Base-by-base conservation (phyloP, 2,113 vertebrate genomes). In the Diphyllodes magnificus region DNA sequence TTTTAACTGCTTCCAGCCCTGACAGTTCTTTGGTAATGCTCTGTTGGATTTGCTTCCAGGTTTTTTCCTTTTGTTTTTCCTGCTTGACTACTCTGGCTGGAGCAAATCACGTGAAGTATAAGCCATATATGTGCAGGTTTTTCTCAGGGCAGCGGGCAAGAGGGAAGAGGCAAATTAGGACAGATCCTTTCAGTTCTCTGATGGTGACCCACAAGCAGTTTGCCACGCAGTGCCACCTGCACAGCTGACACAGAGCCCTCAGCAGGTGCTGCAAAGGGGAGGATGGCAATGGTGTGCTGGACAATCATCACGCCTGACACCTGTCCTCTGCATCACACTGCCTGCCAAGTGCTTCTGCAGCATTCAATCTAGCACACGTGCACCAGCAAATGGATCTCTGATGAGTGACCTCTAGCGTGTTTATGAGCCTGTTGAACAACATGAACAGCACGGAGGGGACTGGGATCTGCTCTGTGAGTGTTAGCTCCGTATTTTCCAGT, bases 311-410 rank as follows among this genome's bases (percentile, higher is more conserved):
- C 1, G 8, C 45, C 61, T 75, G n/a, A 35, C 73, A 9, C 31
- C 28, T 77, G 23, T 59, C 22, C 69, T 79, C 7, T 9, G 30
- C 39, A 27, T 30, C 49, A 15, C 30, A 3, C 39, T 33, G 0
- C 56, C 45, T 68, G 39, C 27, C 39, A 2, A 9, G 33, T 11
- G 6, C 16, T 23, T 6, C 65, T 77, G 35, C 37, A 57, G 0
- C 23, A 13, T 20, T 13, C 39, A 2, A 1, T 25, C 40, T 15
- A 13, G 8, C 1, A 2, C 39, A 33, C 0, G 0, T 5, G 2
- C 51, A 50, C 4, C 47, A 45, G 20, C 33, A 35, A 17, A 31
- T 4, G 5, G 3, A 59, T 35, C 56, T 28, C 50, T 70, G 53
- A 35, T 70, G 39, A 47, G 19, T 5, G 4, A 35, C 9, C 57